Base-by-base conservation (phyloP, 2,888 invertebrate species). In the Anthrax anthrax region DNA sequence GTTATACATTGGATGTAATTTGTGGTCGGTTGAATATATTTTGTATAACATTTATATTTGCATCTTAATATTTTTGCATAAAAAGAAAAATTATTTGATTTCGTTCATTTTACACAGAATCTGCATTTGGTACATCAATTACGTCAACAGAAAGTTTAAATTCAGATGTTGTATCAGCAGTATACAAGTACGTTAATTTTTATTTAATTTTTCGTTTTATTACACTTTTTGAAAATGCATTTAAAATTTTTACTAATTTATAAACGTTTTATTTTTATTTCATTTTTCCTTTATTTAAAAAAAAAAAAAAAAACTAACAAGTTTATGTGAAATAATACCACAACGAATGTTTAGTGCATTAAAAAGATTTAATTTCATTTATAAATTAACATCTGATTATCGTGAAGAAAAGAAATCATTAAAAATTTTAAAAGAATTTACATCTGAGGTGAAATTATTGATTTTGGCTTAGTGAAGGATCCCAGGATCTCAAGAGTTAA, bases 1-100 rank as follows among this genome's bases (percentile, higher is more conserved):
- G 74, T 47, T 69, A 71, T 4, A 71, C 72, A 0, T 54, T 74
- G 47, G 73, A 73, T 53, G 61, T 72, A 6, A 70, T 72, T 45
- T 71, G 71, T 48, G 72, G 71, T 70, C 57, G 54, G 23, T 2
- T 23, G 23, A 6, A 23, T 23, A 23, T 23, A 23, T 23, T 8
- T 8, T 23, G n/a, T n/a, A n/a, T n/a, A n/a, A n/a, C 3, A 12
- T 32, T 32, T 32, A 12, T 32, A 12, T 32, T 32, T 5, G 12
- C 13, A 12, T 32, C 29, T 5, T 27, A 8, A 27, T 1, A 27
- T 1, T 27, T 27, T 27, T 27, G 23, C 1, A 2, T 27, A 27
- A 27, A 27, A 2, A 27, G 23, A 5, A 8, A 8, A 8, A 1
- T 27, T 8, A 27, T 2, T 27, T 27, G 5, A 8, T 27, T 27